Conservation (phyloP, 2,797 vertebrate genomes). For the Silurus lanzhouensis region DNA sequence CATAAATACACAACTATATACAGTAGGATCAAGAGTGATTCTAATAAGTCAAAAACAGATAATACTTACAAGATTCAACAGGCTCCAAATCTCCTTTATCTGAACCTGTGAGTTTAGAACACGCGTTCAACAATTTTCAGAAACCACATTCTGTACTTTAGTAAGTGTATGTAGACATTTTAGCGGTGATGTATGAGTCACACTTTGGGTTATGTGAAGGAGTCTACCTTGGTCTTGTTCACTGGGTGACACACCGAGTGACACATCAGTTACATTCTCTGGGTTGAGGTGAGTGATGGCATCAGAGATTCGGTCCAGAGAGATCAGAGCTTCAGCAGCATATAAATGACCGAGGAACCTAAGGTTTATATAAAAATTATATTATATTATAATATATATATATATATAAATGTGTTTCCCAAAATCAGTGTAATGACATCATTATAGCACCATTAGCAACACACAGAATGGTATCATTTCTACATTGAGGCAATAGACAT, state of each 20-base stretch:
- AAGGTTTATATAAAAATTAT: too few relatives aligned
- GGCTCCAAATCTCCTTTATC: conserved; percentile 94
- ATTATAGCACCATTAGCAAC: background rate
- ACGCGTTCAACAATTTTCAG: background rate
- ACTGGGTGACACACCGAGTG: conserved; percentile 86
- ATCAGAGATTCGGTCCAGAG: conserved; percentile 96
- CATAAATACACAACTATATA: background rate
- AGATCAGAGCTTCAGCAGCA: conserved; percentile 97
- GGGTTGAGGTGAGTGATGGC: conserved; percentile 96
- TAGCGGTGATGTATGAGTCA: background rate
- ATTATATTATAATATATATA: too few relatives aligned
- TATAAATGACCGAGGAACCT: conserved; percentile 98
- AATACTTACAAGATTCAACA: conserved; percentile 87
- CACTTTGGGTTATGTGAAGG: background rate
- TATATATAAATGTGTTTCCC: background rate
- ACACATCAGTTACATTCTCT: conserved; percentile 95
- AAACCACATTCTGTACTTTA: background rate
- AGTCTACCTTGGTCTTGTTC: conserved; percentile 93
- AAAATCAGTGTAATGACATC: background rate
- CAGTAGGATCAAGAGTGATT: background rate
- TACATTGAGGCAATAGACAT: background rate
- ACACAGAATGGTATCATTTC: background rate
- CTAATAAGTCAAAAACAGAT: background rate
- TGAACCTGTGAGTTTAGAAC: conserved; percentile 75
- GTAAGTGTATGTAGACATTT: background rate